Percentiles rank a stretch among this genome's conserved stretches.
Conservation (phyloP, 2,797 vertebrate species). For the Platalea minor region DNA sequence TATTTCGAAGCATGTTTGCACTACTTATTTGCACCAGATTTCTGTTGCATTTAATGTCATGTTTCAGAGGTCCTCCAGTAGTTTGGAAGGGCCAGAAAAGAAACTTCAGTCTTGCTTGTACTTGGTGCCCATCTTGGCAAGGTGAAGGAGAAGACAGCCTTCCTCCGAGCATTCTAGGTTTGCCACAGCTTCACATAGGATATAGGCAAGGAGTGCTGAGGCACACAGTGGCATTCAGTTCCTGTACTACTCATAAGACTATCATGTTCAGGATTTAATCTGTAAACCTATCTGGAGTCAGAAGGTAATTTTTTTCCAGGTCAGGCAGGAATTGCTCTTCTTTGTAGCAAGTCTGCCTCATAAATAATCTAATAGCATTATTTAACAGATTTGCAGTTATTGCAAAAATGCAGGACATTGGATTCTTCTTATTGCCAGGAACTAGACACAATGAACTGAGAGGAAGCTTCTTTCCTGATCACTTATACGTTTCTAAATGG, state of each 20-base stretch:
- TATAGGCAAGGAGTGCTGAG: not conserved
- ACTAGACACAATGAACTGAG: not conserved
- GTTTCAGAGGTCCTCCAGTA: not conserved
- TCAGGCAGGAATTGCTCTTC: not conserved
- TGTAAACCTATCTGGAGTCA: not conserved
- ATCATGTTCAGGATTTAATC: not conserved
- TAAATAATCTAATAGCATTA: not conserved
- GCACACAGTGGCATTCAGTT: not conserved
- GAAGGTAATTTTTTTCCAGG: not conserved
- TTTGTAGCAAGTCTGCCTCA: not conserved
- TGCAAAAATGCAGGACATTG: not conserved
- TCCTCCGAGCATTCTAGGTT: not conserved
- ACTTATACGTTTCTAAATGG: not conserved
- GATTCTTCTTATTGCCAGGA: not conserved
- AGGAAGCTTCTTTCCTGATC: not conserved
- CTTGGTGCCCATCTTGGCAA: not conserved
- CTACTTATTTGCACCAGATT: not conserved
- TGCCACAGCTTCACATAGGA: not conserved
- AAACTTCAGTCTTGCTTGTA: not conserved
- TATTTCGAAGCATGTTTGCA: rapidly evolving
- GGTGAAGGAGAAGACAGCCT: not conserved
- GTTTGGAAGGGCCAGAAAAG: not conserved
- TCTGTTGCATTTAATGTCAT: not conserved
- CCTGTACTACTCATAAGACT: not conserved
- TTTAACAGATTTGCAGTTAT: not conserved